Base-by-base conservation (phyloP, 1,140 invertebrate genomes). In the Homarus americanus region DNA sequence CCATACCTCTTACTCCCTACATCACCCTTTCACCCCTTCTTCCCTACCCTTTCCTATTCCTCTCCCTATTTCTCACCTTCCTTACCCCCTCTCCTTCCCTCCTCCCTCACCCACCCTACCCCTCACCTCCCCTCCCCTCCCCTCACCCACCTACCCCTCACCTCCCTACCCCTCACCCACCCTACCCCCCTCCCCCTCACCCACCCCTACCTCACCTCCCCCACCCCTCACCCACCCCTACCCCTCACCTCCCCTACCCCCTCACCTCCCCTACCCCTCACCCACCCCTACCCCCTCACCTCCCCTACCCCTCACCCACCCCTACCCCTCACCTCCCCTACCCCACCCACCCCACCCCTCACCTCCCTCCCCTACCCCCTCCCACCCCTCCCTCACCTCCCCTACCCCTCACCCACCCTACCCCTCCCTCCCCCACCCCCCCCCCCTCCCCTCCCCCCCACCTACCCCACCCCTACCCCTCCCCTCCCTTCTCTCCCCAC, bases 371-470 rank as follows among this genome's bases (percentile, higher is more conserved):
- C 0, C 34, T 9, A 28, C 28, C n/a, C 80, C 7, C 80, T 82
- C 80, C 63, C 80, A 53, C 80, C 32, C 80, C 49, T 44, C 49
- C 5, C 63, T 7, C 63, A 24, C 32, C 49, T 82, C 80, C 32
- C 80, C 63, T 49, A 63, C 80, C 32, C 80, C 63, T 49, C 49
- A 10, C 49, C n/a, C 44, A n/a, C 4, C 41, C 24, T 24, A 28
- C 2, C 24, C 32, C 24, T 24, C 12, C 36, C 17, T n/a, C 80
- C 63, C 80, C 63, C 80, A 53, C 80, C 63, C 80, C 49, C 49
- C 49, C 5, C 63, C 49, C 32, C 49, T 82, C 80, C 32, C 80
- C 63, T 49, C 63, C 80, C 32, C 80, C 63, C 80, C 49, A 10
- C 49, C n/a, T 80, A n/a, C 4, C 41, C 24, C 66, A 28, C 2